Percentiles rank a stretch among this genome's conserved stretches.
Evolutionary conservation across 2,888 invertebrate species (phyloP).

Genomic region (Tetragonula carbonaria): DNA sequence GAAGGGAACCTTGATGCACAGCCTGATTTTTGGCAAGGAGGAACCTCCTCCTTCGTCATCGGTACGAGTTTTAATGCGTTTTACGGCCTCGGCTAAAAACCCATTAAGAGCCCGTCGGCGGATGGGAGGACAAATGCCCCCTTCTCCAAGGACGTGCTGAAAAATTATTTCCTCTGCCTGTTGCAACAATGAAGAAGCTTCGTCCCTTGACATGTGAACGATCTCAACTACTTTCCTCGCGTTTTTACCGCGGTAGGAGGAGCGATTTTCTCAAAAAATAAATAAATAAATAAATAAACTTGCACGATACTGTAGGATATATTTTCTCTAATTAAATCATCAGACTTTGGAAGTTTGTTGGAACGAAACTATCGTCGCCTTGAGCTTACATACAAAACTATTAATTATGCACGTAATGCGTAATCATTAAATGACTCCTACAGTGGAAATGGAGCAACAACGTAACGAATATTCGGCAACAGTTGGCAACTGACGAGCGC

Average conservation of each 20-base stretch:
- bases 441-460: constrained; percentile 33
- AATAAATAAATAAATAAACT: too few species aligned
- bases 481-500: constrained; percentile 62
- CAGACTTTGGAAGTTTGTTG: too few species aligned
- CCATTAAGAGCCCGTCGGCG: constrained; percentile 77
- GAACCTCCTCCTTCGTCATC: constrained; percentile 80
- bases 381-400: neutral
- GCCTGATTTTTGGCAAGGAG: constrained; percentile 81
- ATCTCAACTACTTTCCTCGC: constrained; percentile 34
- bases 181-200: constrained; percentile 61
- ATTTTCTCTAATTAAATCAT: too few species aligned
- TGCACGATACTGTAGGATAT: too few species aligned
- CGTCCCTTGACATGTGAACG: constrained; percentile 19
- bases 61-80: constrained; percentile 82
- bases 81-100: constrained; percentile 80
- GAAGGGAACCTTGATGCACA: constrained; percentile 72
- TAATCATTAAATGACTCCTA: neutral
- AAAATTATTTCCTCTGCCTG: constrained; percentile 67
- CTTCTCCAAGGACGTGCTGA: constrained; percentile 63
- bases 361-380: too few species aligned
- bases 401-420: neutral
- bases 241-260: neutral
- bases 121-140: constrained; percentile 74
- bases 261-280: too few species aligned
- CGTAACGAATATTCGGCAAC: constrained; percentile 49